Conservation (phyloP, 1,140 invertebrate genomes). For the Brachionus calyciflorus region DNA sequence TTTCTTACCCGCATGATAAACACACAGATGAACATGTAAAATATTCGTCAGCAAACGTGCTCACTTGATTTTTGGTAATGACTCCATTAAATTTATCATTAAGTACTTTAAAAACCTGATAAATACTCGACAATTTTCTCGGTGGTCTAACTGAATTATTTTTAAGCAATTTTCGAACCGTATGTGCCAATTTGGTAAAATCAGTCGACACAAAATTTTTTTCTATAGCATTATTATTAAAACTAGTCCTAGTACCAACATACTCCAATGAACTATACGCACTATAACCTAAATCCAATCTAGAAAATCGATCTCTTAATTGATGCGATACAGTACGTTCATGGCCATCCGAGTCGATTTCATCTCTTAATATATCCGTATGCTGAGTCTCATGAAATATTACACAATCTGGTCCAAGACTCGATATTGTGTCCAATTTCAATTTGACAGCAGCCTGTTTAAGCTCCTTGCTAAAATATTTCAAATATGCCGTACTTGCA, state of each 20-base stretch:
- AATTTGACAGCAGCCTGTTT: conserved; percentile 64
- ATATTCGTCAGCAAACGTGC: conserved; percentile 75
- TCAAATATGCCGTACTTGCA: conserved; percentile 72
- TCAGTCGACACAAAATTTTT: conserved; percentile 59
- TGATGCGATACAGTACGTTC: conserved; percentile 61
- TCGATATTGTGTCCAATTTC: conserved; percentile 60
- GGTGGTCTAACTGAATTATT: conserved; percentile 70
- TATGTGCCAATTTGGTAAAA: conserved; percentile 63
- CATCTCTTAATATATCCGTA: conserved; percentile 63
- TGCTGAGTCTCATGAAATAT: conserved; percentile 78
- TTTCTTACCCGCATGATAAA: conserved; percentile 67
- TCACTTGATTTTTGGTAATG: conserved; percentile 66
- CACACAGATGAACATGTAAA: conserved; percentile 74
- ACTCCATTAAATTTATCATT: conserved; percentile 75
- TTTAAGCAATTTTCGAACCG: conserved; percentile 65
- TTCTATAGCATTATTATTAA: conserved; percentile 26
- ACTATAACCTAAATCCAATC: conserved; percentile 67
- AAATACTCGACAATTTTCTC: conserved; percentile 68
- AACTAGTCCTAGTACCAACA: conserved; percentile 66
- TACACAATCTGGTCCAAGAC: conserved; percentile 72
- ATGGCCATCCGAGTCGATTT: neutral
- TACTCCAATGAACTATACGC: conserved; percentile 72
- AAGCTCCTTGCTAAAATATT: conserved; percentile 71
- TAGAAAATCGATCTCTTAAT: conserved; percentile 67
- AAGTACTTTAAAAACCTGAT: conserved; percentile 69